Evolutionary conservation across 2,888 invertebrate genomes (phyloP).

Genomic region (Papilio protenor): DNA sequence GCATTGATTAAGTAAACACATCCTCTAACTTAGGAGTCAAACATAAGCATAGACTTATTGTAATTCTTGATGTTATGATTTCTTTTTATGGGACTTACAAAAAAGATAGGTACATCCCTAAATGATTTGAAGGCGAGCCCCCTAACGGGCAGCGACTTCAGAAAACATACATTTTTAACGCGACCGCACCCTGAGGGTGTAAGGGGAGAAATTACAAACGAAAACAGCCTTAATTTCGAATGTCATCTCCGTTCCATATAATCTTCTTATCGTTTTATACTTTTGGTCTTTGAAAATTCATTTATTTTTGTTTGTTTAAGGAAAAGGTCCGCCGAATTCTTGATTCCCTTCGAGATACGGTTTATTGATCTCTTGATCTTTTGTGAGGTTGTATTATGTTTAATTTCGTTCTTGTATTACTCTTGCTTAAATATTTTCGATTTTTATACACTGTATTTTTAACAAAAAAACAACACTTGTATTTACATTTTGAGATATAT

Average conservation of each 20-base stretch:
- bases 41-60: neutral
- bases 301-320: constrained; percentile 83
- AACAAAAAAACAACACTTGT: neutral
- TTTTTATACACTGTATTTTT: neutral
- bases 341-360: constrained; percentile 56
- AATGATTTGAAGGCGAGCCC: constrained; percentile 68
- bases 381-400: constrained; percentile 10
- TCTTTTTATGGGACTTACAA: constrained; percentile 25
- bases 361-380: constrained; percentile 63
- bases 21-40: neutral
- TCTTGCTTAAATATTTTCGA: neutral
- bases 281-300: constrained; percentile 83
- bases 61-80: constrained; percentile 21
- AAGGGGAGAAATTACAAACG: constrained; percentile 83
- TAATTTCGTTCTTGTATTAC: constrained; percentile 5
- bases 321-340: constrained; percentile 67
- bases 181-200: constrained; percentile 69
- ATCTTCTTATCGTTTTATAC: constrained; percentile 84
- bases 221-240: constrained; percentile 85
- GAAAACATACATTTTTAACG: constrained; percentile 82
- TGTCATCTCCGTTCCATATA: constrained; percentile 84
- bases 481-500: neutral
- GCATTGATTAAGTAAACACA: constrained; percentile 5
- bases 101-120: constrained; percentile 45
- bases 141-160: constrained; percentile 60